These are phyloP conservation scores for Rhopalosiphum nymphaeae DNA, from an alignment of 2,888 invertebrate species.

Conservation along the genomic window DNA sequence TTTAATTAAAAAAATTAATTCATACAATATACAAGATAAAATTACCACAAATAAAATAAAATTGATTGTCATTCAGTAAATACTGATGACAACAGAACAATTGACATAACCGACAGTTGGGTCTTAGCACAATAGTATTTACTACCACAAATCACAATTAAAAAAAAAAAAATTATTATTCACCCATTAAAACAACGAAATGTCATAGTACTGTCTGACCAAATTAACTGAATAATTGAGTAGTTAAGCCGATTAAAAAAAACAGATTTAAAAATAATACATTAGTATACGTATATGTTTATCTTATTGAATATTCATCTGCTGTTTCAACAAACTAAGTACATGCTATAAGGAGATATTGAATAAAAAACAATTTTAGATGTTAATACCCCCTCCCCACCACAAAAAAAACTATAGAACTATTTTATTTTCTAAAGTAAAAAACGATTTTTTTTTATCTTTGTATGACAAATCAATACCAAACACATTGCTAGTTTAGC, in stretches of 20 bases:
- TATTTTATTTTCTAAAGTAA: constrained; percentile 15
- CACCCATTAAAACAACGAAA: neutral
- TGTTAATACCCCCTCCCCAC: neutral
- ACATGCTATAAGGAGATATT: neutral
- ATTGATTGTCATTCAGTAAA: constrained; percentile 28
- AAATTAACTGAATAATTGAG: neutral
- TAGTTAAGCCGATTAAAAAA: neutral
- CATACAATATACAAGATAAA: neutral
- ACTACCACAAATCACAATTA: constrained; percentile 8
- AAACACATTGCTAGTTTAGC: constrained; percentile 30
- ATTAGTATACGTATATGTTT: neutral
- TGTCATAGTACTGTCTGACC: neutral
- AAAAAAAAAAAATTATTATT: neutral
- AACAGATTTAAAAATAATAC: neutral
- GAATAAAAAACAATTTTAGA: neutral
- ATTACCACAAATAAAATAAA: constrained; percentile 34
- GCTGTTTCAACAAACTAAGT: neutral
- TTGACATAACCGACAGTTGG: neutral
- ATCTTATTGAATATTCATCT: neutral
- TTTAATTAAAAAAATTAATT: constrained; percentile 30
- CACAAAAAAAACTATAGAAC: neutral
- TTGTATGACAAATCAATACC: neutral
- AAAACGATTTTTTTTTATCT: constrained; percentile 30
- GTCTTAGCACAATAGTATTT: neutral
- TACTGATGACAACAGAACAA: constrained; percentile 33